Percentiles rank a stretch among this genome's conserved stretches.
Evolutionary conservation across 2,888 invertebrate species (phyloP).

Genomic region (Epiblema foenella): DNA sequence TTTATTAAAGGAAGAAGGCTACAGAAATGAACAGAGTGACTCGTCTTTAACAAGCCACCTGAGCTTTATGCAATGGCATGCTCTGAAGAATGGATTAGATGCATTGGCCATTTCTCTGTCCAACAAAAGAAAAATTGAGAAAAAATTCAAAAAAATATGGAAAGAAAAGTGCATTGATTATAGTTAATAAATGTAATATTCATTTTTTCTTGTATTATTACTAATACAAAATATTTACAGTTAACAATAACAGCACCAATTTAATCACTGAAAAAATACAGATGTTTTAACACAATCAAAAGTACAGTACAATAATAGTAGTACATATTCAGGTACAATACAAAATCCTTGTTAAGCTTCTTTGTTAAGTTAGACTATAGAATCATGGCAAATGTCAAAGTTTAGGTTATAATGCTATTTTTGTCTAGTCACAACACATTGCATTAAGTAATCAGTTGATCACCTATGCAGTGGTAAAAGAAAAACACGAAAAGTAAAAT

Average conservation of each 20-base stretch:
- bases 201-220: conserved; percentile 35
- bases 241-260: conserved; percentile 45
- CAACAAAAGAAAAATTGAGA: conserved; percentile 68
- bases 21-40: conserved; percentile 62
- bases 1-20: conserved; percentile 67
- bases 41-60: conserved; percentile 71
- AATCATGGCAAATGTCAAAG: conserved; percentile 6
- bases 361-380: neutral
- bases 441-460: no score
- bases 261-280: conserved; percentile 38
- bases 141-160: conserved; percentile 74
- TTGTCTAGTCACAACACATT: neutral
- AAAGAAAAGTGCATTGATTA: conserved; percentile 74
- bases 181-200: conserved; percentile 65
- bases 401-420: neutral
- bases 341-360: conserved; percentile 15
- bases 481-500: neutral
- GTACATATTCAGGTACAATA: conserved; percentile 42
- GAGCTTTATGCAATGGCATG: conserved; percentile 84
- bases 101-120: conserved; percentile 60
- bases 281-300: conserved; percentile 24
- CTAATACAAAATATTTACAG: conserved; percentile 41
- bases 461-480: neutral
- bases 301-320: neutral
- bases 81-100: conserved; percentile 69